These are phyloP conservation scores for Muscicapa striata DNA, from an alignment of 2,797 vertebrate genomes.

Conservation along the genomic window DNA sequence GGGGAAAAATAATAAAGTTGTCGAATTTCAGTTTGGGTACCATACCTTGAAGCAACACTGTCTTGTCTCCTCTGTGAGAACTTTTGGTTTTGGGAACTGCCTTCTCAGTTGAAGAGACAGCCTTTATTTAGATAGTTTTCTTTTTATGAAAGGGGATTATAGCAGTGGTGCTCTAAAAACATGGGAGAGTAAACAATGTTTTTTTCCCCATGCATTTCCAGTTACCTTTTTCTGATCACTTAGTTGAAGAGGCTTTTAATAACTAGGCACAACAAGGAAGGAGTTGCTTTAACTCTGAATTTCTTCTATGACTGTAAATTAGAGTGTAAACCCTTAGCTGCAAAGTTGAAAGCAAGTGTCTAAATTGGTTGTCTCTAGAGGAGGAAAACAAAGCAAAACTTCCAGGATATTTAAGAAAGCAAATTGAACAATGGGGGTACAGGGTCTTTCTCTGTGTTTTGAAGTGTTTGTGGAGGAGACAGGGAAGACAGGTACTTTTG, in stretches of 20 bases:
- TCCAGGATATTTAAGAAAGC: background rate
- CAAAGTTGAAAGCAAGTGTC: background rate
- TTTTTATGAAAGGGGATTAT: background rate
- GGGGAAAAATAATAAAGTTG: background rate
- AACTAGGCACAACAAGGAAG: background rate
- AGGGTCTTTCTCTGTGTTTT: background rate
- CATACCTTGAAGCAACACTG: background rate
- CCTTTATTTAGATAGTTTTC: background rate
- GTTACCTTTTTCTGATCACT: background rate
- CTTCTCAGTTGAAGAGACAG: background rate
- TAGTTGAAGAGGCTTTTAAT: background rate
- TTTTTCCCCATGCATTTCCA: fast-evolving
- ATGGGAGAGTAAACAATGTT: background rate
- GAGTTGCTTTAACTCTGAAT: background rate
- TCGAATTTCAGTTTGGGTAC: background rate
- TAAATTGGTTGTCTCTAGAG: background rate
- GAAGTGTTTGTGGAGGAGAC: background rate
- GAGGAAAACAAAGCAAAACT: background rate
- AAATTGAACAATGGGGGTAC: background rate
- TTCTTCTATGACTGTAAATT: background rate
- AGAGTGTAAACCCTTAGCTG: background rate
- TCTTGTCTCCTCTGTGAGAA: background rate
- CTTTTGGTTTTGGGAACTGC: background rate
- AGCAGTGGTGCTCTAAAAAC: background rate
- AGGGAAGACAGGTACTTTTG: background rate